These are phyloP conservation scores for Tympanuchus pallidicinctus DNA, from an alignment of 2,113 vertebrate species.

Conservation along the genomic window DNA sequence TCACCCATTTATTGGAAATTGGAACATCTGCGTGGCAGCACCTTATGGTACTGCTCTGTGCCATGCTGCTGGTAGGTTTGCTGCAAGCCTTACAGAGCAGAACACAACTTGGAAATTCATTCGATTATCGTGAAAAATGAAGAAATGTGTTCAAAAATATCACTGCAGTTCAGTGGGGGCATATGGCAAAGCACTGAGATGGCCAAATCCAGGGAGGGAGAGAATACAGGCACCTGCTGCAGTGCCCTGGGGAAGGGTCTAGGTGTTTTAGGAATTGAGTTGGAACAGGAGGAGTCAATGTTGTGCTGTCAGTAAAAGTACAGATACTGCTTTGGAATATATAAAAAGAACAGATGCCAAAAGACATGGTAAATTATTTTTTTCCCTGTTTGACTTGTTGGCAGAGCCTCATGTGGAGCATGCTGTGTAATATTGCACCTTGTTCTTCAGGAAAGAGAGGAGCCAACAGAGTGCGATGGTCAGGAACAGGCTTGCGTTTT, in stretches of 20 bases:
- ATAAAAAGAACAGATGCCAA: neutral
- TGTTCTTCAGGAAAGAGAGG: neutral
- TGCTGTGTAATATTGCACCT: neutral
- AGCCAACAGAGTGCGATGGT: neutral
- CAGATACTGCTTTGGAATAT: neutral
- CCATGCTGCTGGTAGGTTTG: neutral
- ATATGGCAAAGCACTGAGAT: neutral
- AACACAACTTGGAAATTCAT: rapidly evolving
- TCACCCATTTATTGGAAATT: neutral
- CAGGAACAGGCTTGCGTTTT: rapidly evolving
- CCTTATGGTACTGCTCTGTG: rapidly evolving
- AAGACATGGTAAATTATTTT: neutral
- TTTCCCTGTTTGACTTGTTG: neutral
- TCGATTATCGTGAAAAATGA: neutral
- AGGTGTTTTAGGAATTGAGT: rapidly evolving
- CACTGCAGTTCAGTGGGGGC: neutral
- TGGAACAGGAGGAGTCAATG: neutral
- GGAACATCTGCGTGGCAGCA: neutral
- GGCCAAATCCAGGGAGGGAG: neutral
- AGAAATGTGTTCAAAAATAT: rapidly evolving
- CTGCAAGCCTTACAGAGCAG: neutral
- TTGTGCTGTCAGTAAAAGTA: neutral
- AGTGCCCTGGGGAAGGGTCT: rapidly evolving
- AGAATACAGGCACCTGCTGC: rapidly evolving
- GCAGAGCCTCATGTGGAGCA: neutral